A percentile compares a stretch with the other conserved stretches of the same genome.
phyloP scores from a whole-genome alignment of 1,140 invertebrate genomes.

The Theocolax elegans region DNA sequence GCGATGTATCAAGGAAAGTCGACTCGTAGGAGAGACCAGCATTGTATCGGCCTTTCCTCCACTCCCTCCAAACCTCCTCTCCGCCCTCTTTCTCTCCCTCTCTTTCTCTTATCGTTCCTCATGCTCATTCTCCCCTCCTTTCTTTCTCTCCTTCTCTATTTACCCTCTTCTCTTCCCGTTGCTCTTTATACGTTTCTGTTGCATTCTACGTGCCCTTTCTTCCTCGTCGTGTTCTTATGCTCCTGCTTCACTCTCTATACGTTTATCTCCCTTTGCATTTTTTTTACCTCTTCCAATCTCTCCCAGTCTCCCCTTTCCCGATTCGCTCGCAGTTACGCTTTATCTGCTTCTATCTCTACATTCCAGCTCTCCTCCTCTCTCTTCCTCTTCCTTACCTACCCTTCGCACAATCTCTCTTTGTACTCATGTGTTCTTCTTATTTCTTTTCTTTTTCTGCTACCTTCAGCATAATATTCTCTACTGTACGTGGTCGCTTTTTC shows the following conservation, averaged over 20 bases:
- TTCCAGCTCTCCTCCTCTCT: constrained; percentile 6
- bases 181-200: neutral
- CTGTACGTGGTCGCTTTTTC: too few species aligned
- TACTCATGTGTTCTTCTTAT: too few species aligned
- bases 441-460: too few species aligned
- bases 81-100: neutral
- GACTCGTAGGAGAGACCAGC: constrained; percentile 65
- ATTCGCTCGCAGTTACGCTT: too few species aligned
- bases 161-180: constrained; percentile 11
- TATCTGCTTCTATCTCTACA: neutral
- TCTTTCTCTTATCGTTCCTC: neutral
- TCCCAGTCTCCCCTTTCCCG: too few species aligned
- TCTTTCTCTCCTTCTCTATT: neutral
- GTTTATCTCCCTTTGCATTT: too few species aligned
- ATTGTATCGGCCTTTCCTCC: constrained; percentile 68
- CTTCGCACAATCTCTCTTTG: too few species aligned
- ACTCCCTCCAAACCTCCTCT: constrained; percentile 39
- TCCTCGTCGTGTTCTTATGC: neutral
- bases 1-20: constrained; percentile 70
- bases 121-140: neutral
- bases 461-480: too few species aligned
- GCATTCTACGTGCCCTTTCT: constrained; percentile 14
- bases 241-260: neutral
- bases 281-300: too few species aligned
- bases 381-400: constrained; percentile 36